These are phyloP conservation scores for Cosmia pyralina DNA, from an alignment of 2,888 invertebrate species.

Conservation along the genomic window DNA sequence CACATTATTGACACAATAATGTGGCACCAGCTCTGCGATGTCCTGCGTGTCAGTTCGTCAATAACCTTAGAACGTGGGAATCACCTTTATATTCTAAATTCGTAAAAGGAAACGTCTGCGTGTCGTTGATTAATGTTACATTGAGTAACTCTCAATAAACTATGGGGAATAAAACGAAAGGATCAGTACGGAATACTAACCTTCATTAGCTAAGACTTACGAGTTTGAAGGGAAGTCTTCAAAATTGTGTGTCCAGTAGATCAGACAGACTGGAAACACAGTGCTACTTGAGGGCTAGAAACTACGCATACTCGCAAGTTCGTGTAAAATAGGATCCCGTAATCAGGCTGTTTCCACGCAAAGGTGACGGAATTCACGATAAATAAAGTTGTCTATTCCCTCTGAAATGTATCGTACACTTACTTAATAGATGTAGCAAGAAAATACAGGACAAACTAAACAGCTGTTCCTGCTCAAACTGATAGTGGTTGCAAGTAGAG, in stretches of 20 bases:
- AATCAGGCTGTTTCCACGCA: background rate
- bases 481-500: too few relatives aligned
- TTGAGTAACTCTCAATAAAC: slow-evolving; percentile 25
- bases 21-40: slow-evolving; percentile 13
- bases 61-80: slow-evolving; percentile 41
- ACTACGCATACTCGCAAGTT: background rate
- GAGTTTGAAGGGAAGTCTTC: background rate
- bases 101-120: slow-evolving; percentile 52
- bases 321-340: background rate
- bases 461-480: background rate
- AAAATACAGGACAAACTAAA: too few relatives aligned
- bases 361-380: background rate
- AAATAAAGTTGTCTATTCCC: background rate
- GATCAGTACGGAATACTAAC: slow-evolving; percentile 11
- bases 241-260: background rate
- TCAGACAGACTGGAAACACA: background rate
- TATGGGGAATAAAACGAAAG: slow-evolving; percentile 11
- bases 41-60: slow-evolving; percentile 25
- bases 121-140: slow-evolving; percentile 25
- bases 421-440: background rate
- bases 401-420: background rate
- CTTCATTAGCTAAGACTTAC: background rate
- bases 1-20: slow-evolving; percentile 1
- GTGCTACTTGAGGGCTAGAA: background rate
- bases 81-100: slow-evolving; percentile 44